Conservation (phyloP, 2,113 vertebrate genomes). For the Tinamus guttatus region DNA sequence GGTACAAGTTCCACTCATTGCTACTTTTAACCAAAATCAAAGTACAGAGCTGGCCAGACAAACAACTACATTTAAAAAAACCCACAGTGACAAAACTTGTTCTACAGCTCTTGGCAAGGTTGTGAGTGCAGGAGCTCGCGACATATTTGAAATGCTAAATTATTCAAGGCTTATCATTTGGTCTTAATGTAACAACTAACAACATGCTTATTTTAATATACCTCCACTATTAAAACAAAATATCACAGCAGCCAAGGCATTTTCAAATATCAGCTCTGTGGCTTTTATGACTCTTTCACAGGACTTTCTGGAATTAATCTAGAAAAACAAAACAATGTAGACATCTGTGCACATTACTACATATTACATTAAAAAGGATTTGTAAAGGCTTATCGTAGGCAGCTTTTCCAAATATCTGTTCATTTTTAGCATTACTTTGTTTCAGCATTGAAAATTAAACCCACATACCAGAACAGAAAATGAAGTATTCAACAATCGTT, state of each 20-base stretch:
- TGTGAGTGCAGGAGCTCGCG: rapidly evolving
- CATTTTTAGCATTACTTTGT: constrained; percentile 19
- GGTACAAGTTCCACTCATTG: rapidly evolving
- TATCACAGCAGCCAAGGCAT: background rate
- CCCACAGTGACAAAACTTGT: background rate
- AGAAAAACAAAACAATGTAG: constrained; percentile 3
- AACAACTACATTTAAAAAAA: background rate
- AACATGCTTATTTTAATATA: background rate
- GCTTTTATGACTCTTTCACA: constrained; percentile 9
- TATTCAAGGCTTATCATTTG: background rate
- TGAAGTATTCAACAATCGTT: constrained; percentile 20
- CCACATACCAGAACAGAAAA: background rate
- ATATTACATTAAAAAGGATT: constrained; percentile 21
- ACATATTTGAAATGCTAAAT: background rate
- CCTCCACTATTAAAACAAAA: background rate
- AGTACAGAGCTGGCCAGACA: background rate
- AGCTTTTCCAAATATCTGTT: constrained; percentile 15
- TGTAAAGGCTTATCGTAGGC: background rate
- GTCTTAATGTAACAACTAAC: background rate
- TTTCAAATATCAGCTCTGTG: background rate
- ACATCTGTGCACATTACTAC: constrained; percentile 1
- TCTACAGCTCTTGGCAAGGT: background rate
- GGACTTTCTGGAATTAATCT: constrained; percentile 21
- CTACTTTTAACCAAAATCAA: background rate
- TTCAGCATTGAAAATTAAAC: constrained; percentile 41